A percentile compares a stretch with the other conserved stretches of the same genome.
phyloP scores from a whole-genome alignment of 2,797 vertebrate genomes.

The Trachurus trachurus region DNA sequence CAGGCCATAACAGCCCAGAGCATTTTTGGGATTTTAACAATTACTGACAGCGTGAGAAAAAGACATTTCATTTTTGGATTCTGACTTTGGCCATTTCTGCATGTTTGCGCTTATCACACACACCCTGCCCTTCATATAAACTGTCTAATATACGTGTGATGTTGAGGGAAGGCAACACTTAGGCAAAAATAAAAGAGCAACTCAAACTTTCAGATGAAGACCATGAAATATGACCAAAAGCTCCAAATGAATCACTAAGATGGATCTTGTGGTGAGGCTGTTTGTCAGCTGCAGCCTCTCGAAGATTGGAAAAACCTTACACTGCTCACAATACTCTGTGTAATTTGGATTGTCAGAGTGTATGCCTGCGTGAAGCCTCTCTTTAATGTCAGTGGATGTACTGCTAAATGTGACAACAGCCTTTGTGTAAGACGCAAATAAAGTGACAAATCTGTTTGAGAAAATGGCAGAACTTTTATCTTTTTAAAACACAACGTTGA shows the following conservation, averaged over 20 bases:
- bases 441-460: not conserved
- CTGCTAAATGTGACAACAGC: not conserved
- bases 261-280: not conserved
- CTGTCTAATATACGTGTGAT: not conserved
- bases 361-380: constrained; percentile 11
- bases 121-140: too few relatives aligned
- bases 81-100: not conserved
- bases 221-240: not conserved
- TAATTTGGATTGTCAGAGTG: constrained; percentile 6
- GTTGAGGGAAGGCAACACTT: not conserved
- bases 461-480: not conserved
- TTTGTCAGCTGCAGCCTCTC: not conserved
- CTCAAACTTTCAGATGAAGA: not conserved
- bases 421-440: not conserved
- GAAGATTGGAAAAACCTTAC: not conserved
- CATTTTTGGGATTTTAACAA: not conserved
- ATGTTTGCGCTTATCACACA: not conserved
- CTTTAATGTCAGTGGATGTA: not conserved
- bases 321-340: not conserved
- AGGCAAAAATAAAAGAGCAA: too few relatives aligned
- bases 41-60: not conserved
- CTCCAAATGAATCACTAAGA: not conserved
- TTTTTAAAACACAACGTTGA: not conserved
- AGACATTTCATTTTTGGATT: not conserved
- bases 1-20: not conserved